A percentile compares a stretch with the other conserved stretches of the same genome.
These are phyloP conservation scores for Apotomis turbidana DNA, from an alignment of 2,888 invertebrate genomes.

Conservation along the genomic window DNA sequence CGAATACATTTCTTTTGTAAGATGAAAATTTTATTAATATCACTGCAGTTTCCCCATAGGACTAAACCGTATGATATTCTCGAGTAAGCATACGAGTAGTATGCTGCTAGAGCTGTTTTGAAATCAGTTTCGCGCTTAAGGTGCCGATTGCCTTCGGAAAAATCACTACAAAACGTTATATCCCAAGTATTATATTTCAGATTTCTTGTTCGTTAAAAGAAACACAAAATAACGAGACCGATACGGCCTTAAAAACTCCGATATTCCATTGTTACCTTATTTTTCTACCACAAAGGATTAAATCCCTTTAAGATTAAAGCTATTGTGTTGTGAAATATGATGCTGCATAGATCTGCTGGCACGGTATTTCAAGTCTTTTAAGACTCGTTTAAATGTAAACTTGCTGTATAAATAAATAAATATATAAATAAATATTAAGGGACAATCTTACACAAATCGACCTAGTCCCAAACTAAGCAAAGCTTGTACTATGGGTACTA, in stretches of 20 bases:
- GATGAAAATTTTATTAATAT: no score
- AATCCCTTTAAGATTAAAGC: slow-evolving; percentile 27
- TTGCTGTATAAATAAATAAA: no score
- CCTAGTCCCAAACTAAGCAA: no score
- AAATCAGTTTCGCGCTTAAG: no score
- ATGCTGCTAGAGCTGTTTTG: no score
- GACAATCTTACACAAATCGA: no score
- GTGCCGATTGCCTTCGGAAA: background rate
- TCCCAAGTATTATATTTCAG: background rate
- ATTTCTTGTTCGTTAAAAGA: background rate
- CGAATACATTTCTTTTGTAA: no score
- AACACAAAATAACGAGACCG: slow-evolving; percentile 15
- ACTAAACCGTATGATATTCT: no score
- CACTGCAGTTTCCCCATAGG: no score
- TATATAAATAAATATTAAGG: no score
- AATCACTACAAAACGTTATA: background rate
- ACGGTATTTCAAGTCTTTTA: slow-evolving; percentile 6
- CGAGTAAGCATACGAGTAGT: no score
- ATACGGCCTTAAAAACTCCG: slow-evolving; percentile 23
- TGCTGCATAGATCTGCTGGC: slow-evolving; percentile 6
- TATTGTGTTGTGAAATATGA: slow-evolving; percentile 36
- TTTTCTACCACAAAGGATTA: slow-evolving; percentile 31
- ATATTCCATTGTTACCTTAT: slow-evolving; percentile 32
- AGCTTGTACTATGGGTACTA: no score
- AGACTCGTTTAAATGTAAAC: background rate